A percentile compares a stretch with the other conserved stretches of the same genome.
phyloP scores from a whole-genome alignment of 2,113 vertebrate genomes.

The Oreocharis arfaki region DNA sequence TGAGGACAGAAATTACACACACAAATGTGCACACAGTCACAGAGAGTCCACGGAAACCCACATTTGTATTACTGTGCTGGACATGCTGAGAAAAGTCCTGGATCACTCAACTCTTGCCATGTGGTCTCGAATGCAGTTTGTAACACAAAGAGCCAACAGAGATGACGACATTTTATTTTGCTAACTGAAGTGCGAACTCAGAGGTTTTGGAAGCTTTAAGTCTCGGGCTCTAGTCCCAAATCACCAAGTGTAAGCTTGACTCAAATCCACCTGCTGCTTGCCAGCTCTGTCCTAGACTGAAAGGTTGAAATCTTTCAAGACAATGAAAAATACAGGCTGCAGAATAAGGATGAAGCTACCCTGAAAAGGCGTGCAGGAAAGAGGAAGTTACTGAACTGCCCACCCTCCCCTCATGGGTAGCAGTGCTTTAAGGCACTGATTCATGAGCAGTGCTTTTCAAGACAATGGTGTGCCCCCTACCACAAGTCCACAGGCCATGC shows the following conservation, averaged over 20 bases:
- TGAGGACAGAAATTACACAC: background rate
- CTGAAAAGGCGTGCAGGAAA: background rate
- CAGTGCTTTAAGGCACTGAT: background rate
- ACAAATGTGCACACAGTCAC: accelerated
- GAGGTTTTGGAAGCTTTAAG: background rate
- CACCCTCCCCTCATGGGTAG: no score
- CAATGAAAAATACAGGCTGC: background rate
- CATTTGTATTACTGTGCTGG: background rate
- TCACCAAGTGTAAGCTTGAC: background rate
- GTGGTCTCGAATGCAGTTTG: background rate
- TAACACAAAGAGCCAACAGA: background rate
- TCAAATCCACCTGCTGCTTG: background rate
- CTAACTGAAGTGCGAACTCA: background rate
- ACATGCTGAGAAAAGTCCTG: background rate
- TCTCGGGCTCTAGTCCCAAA: background rate
- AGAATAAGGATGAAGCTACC: background rate
- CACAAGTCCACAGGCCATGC: background rate
- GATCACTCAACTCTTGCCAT: background rate
- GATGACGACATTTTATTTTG: background rate
- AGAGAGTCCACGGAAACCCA: background rate
- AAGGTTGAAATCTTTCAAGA: background rate
- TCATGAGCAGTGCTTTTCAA: background rate
- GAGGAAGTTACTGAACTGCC: background rate
- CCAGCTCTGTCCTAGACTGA: background rate
- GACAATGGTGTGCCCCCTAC: background rate